Evolutionary conservation across 2,113 vertebrate genomes (phyloP).

Genomic region (Tympanuchus pallidicinctus): DNA sequence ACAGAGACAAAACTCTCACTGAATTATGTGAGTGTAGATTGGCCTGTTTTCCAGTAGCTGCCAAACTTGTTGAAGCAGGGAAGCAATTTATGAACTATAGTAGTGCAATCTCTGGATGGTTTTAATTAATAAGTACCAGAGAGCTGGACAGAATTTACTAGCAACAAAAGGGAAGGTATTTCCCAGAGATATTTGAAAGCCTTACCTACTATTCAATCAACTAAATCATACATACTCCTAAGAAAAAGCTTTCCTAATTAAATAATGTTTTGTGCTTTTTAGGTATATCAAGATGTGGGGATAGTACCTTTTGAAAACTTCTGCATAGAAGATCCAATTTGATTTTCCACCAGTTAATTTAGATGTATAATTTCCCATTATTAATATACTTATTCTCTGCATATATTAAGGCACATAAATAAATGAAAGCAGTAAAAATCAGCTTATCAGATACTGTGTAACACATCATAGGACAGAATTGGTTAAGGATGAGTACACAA

Average conservation of each 20-base stretch:
- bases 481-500: slow-evolving; percentile 9
- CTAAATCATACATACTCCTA: neutral
- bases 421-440: slow-evolving; percentile 28
- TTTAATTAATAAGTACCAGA: slow-evolving; percentile 7
- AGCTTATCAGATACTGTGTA: neutral
- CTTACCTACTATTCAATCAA: neutral
- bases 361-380: neutral
- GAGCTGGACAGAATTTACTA: neutral
- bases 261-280: neutral
- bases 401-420: neutral
- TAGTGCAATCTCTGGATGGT: neutral
- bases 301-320: neutral
- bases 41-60: neutral
- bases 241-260: neutral
- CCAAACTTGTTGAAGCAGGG: neutral
- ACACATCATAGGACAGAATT: slow-evolving; percentile 7
- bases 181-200: neutral
- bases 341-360: neutral
- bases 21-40: neutral
- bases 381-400: neutral
- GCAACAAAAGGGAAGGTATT: neutral
- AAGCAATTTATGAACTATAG: neutral
- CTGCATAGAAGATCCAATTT: neutral
- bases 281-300: neutral
- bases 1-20: neutral